Conservation (phyloP, 2,113 vertebrate species). For the Nannospalax galili region DNA sequence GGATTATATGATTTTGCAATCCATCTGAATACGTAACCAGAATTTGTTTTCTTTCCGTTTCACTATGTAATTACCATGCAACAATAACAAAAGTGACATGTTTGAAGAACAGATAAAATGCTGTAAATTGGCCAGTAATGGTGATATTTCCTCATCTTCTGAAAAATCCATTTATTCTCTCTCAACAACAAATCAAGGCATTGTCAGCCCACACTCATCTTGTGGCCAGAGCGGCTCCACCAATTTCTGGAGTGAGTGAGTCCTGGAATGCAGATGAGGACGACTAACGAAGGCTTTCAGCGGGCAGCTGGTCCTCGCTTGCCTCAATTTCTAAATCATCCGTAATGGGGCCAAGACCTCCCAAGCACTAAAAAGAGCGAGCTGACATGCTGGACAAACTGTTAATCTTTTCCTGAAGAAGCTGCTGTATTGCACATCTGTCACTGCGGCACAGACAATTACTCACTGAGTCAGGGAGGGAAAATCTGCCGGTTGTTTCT, state of each 20-base stretch:
- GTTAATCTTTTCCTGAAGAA: constrained; percentile 95
- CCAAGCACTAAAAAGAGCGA: constrained; percentile 95
- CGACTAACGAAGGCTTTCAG: constrained; percentile 89
- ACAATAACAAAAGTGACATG: constrained; percentile 99
- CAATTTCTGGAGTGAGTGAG: constrained; percentile 90
- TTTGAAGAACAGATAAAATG: constrained; percentile 99
- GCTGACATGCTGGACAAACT: constrained; percentile 98
- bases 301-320: constrained; percentile 89
- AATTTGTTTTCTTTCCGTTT: constrained; percentile 90
- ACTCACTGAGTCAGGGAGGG: constrained; percentile 84
- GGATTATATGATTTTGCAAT: constrained; percentile 95
- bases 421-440: constrained; percentile 97
- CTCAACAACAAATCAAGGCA: constrained; percentile 99
- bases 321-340: constrained; percentile 99
- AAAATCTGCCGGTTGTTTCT: constrained; percentile 84
- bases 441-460: constrained; percentile 93
- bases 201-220: constrained; percentile 98
- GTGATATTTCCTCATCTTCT: constrained; percentile 99
- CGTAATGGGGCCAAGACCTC: constrained; percentile 99
- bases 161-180: constrained; percentile 99
- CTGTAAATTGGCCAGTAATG: constrained; percentile 99
- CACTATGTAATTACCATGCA: constrained; percentile 98
- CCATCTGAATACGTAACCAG: constrained; percentile 92
- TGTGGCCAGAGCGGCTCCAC: constrained; percentile 91
- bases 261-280: constrained; percentile 95